These are phyloP conservation scores for Trichechus manatus DNA, from an alignment of 2,113 vertebrate genomes.

Conservation along the genomic window DNA sequence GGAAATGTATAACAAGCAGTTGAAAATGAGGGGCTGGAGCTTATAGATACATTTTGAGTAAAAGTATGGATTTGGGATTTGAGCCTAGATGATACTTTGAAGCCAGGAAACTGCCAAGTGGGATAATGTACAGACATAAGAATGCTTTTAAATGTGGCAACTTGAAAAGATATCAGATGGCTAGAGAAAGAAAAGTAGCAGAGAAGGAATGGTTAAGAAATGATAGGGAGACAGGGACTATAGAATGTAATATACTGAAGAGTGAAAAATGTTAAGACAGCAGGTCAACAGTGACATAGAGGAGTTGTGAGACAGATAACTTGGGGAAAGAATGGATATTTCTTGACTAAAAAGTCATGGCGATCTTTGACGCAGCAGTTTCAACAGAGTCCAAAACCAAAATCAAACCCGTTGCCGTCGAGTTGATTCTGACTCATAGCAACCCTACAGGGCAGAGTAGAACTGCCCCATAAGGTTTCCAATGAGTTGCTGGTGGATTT, in stretches of 20 bases:
- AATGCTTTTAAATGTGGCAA: background rate
- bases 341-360: background rate
- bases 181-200: background rate
- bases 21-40: background rate
- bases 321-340: background rate
- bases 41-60: background rate
- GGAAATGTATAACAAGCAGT: background rate
- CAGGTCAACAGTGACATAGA: background rate
- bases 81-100: background rate
- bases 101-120: background rate
- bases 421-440: too few relatives aligned
- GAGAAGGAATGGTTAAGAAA: background rate
- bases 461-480: too few relatives aligned
- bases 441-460: too few relatives aligned
- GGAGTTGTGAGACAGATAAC: background rate
- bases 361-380: background rate
- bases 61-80: background rate
- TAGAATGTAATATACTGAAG: conserved; percentile 1
- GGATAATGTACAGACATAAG: background rate
- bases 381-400: background rate
- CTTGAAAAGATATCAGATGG: background rate
- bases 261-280: background rate
- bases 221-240: background rate
- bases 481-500: too few relatives aligned
- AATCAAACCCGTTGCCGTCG: too few relatives aligned